Evolutionary conservation across 2,113 vertebrate genomes (phyloP).

Genomic region (Zapus hudsonius): DNA sequence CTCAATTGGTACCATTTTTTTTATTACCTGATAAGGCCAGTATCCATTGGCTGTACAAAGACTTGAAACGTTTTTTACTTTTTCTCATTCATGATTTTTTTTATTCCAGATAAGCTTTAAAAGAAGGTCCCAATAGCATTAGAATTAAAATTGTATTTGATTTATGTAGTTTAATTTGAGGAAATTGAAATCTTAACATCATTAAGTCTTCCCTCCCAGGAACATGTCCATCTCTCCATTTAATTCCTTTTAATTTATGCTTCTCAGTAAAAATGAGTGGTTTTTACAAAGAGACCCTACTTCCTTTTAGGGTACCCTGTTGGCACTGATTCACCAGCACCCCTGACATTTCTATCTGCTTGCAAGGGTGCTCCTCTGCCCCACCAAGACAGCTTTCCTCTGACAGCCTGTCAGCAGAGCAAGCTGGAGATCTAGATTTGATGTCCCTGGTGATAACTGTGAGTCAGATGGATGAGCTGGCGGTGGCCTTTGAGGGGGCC

Average conservation of each 20-base stretch:
- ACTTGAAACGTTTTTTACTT: background rate
- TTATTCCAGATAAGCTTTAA: background rate
- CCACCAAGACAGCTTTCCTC: background rate
- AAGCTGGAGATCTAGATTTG: background rate
- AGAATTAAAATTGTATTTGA: slow-evolving; percentile 62
- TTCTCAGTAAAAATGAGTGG: slow-evolving; percentile 29
- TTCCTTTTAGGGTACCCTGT: background rate
- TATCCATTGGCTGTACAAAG: background rate
- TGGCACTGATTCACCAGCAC: background rate
- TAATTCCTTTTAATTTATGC: slow-evolving; percentile 48
- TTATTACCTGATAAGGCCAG: background rate
- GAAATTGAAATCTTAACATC: slow-evolving; percentile 71
- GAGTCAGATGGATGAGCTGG: background rate
- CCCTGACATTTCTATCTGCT: background rate
- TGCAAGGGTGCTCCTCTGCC: background rate
- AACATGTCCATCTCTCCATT: slow-evolving; percentile 53
- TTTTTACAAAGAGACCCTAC: background rate
- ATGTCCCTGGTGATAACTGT: background rate
- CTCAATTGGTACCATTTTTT: background rate
- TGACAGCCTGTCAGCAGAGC: background rate
- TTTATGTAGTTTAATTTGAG: slow-evolving; percentile 65
- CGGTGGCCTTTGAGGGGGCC: background rate
- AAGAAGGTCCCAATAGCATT: slow-evolving; percentile 41
- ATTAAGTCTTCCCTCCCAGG: slow-evolving; percentile 63
- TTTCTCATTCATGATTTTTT: slow-evolving; percentile 36